Evolutionary conservation across 1,140 invertebrate species (phyloP), one percentile per base, ranked within the genome.

Genomic region (Nixonia krombeini): DNA sequence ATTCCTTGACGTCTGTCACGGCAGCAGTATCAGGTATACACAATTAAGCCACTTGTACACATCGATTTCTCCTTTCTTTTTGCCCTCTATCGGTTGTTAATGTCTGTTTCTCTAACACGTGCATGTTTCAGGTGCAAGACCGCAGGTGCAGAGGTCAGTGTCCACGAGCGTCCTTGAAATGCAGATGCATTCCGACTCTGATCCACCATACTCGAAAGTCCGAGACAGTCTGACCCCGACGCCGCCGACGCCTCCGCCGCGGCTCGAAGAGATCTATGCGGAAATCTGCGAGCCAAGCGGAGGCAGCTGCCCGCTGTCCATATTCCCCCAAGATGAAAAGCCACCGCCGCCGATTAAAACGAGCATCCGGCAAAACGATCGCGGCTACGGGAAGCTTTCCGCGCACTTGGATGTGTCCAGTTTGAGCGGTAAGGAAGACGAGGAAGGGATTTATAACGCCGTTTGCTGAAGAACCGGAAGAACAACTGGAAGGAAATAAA

Each of bases 161-260:
- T 84, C 82, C 8, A 84, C 82, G 0, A 84, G 82, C 23, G 80
- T 81, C 1, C 59, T 84, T 4, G 82, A 84, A 18, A 57, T 83
- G 1, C 79, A 79, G 29, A 56, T 69, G 1, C 72, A 72, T 41
- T 47, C 65, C 4, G 79, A 82, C 35, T 53, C 74, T 44, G 80
- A 83, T 71, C 81, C 81, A 1, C 81, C 80, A 9, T 83, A 84
- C n/a, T 84, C 82, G 37, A 84, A 82, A 57, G 82, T 84, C 57
- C 76, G 80, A 47, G 82, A 84, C 52, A 82, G 80, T 46, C 41
- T 84, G 18, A 84, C 81, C 1, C 80, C 79, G 3, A 46, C 75
- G n/a, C 79, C 80, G 1, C 69, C 72, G 3, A 66, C 79, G 0
- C 81, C 78, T 0, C 80, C 81, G 23, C 77, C 76, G 0, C 62